Evolutionary conservation across 2,113 vertebrate species (phyloP), one percentile per base, ranked within the genome.

Genomic region (Sorex araneus): DNA sequence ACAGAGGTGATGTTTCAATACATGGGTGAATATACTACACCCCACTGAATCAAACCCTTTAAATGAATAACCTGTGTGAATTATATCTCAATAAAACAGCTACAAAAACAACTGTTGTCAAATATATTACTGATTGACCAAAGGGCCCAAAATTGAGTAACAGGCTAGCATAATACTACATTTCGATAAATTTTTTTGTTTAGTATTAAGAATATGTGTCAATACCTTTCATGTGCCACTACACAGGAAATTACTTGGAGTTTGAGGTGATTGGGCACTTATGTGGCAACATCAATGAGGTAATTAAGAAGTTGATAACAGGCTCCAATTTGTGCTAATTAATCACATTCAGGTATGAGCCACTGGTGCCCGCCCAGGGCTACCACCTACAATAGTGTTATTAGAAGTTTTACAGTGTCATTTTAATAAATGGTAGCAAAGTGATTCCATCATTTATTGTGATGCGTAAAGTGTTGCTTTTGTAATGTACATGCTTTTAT

Each of bases 111-210:
- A 30, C 18, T 83, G 11, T n/a, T 54, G 34, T 82, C 34, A 67
- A n/a, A 60, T 50, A 28, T 67, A 93, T 84, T 87, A 81, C 0
- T 81, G 47, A 19, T 45, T 91, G 28, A 9, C 36, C 34, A 82
- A 78, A 63, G 45, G 50, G 27, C 18, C 47, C 27, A 36, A 75
- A 50, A 21, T 16, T 25, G 27, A 75, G 64, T 3, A 84, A 87
- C n/a, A 64, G 18, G 57, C 57, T 60, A 60, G 6, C 21, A 23
- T 60, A 10, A 50, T 10, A 10, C 47, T 10, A 50, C 47, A 50
- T 50, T 50, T 50, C 10, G 47, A 50, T 50, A 50, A 47, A 50
- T 50, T 60, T 60, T 60, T 60, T 60, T 23, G 57, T 23, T 23
- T 60, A 60, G 57, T 60, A 21, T 60, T 60, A 60, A 84, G 47